A percentile compares a stretch with the other conserved stretches of the same genome.
Conservation (phyloP, 1,140 invertebrate genomes). For the Drosophila littoralis region DNA sequence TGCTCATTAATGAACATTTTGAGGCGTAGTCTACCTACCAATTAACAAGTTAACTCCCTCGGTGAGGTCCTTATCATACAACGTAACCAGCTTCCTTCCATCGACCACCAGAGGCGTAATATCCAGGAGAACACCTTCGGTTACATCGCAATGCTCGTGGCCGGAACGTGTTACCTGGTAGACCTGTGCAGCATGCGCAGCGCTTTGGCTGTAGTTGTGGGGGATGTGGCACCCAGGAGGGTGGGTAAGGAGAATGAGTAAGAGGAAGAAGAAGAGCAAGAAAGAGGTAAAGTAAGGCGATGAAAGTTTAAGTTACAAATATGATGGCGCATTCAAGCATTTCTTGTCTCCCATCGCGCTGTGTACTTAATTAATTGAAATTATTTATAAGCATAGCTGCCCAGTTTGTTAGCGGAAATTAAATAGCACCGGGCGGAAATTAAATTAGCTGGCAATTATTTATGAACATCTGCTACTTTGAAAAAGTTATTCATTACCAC, state of each 20-base stretch:
- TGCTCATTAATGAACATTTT: slow-evolving; percentile 13
- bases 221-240: slow-evolving; percentile 2
- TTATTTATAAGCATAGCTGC: slow-evolving; percentile 73
- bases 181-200: slow-evolving; percentile 85
- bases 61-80: slow-evolving; percentile 89
- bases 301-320: slow-evolving; percentile 62
- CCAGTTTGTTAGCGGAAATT: slow-evolving; percentile 66
- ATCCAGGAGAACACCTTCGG: slow-evolving; percentile 88
- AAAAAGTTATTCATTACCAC: background rate
- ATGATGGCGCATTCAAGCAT: slow-evolving; percentile 48
- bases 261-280: background rate
- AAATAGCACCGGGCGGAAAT: slow-evolving; percentile 76
- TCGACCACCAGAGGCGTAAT: slow-evolving; percentile 88
- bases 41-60: slow-evolving; percentile 89
- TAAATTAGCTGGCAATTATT: slow-evolving; percentile 66
- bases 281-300: slow-evolving; percentile 5
- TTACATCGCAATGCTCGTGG: slow-evolving; percentile 88
- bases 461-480: slow-evolving; percentile 16
- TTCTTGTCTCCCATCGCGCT: slow-evolving; percentile 28
- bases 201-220: slow-evolving; percentile 56
- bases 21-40: slow-evolving; percentile 85
- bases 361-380: slow-evolving; percentile 78
- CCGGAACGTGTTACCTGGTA: slow-evolving; percentile 88
- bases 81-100: slow-evolving; percentile 87
- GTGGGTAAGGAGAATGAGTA: background rate